Evolutionary conservation across 2,113 vertebrate species (phyloP), one percentile per base, ranked within the genome.

Genomic region (Lampris incognitus): DNA sequence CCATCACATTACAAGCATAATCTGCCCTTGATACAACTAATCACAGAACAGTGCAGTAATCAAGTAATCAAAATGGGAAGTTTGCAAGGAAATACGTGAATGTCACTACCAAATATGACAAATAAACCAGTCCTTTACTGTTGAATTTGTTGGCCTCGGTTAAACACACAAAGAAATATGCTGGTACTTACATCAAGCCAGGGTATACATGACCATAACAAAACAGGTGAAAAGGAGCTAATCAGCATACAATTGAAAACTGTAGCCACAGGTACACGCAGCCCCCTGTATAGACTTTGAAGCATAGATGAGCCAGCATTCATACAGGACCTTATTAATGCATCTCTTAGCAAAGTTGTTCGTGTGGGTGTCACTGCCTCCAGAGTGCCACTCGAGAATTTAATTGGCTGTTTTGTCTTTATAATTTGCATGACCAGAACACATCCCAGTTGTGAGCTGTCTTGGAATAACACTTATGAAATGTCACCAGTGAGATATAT

Each of bases 1-100:
- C 77, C 88, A 87, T 90, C 72, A 86, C 84, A 89, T 86, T 66
- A 75, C 61, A 70, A 67, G 72, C 68, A 37, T 37, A 74, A 72
- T 82, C 74, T 74, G 37, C 66, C 69, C 75, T 85, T 78, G 24
- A 24, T 24, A 24, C 24, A 24, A 24, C 24, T 24, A 24, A 24
- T 24, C 24, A 24, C 24, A 24, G 24, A 24, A 24, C 24, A 24
- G 24, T 24, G 24, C 24, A 24, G 24, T 24, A 24, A 24, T 24
- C 24, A 58, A 8, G 52, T 54, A 36, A 42, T 69, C 24, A n/a
- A 9, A 38, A 24, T n/a, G n/a, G 4, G 44, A 54, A 52, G 3
- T 57, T 38, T 60, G 42, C 54, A 66, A 9, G 62, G 37, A 60
- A 66, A 74, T 64, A 38, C 10, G 42, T 76, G 66, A 81, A 8